Conservation (phyloP, 2,797 vertebrate genomes). For the Chromis chromis region DNA sequence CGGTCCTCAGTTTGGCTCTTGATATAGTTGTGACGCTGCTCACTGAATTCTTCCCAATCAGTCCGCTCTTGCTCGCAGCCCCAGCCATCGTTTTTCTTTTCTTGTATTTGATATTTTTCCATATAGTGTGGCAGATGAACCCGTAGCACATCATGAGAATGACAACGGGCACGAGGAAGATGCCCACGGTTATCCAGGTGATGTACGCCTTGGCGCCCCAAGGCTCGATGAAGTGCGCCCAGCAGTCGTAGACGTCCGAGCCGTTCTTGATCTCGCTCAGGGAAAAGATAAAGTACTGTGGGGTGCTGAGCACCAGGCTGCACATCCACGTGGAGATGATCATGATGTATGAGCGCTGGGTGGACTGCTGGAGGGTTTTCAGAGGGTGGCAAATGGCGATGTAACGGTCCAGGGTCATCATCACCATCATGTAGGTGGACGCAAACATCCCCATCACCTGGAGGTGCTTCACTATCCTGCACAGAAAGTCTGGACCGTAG, state of each 20-base stretch:
- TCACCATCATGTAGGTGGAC: conserved; percentile 97
- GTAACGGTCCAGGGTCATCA: conserved; percentile 98
- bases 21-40: conserved; percentile 92
- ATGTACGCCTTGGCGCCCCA: conserved; percentile 93
- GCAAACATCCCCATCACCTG: conserved; percentile 98
- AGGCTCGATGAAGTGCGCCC: conserved; percentile 92
- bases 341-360: conserved; percentile 91
- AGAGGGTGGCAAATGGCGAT: conserved; percentile 97
- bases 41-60: conserved; percentile 88
- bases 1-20: conserved; percentile 94
- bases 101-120: conserved; percentile 91
- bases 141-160: conserved; percentile 91
- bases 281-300: conserved; percentile 97
- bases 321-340: conserved; percentile 92
- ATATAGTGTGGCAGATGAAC: conserved; percentile 94
- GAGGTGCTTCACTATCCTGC: conserved; percentile 94
- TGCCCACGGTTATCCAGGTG: conserved; percentile 93
- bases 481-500: conserved; percentile 93
- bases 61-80: conserved; percentile 73
- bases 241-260: conserved; percentile 92
- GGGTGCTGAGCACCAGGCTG: conserved; percentile 91
- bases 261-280: conserved; percentile 90
- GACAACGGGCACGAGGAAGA: conserved; percentile 92
- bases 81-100: conserved; percentile 70
- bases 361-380: conserved; percentile 94